Base-by-base conservation (phyloP, 1,140 invertebrate species). In the Drosophila quadrilineata region DNA sequence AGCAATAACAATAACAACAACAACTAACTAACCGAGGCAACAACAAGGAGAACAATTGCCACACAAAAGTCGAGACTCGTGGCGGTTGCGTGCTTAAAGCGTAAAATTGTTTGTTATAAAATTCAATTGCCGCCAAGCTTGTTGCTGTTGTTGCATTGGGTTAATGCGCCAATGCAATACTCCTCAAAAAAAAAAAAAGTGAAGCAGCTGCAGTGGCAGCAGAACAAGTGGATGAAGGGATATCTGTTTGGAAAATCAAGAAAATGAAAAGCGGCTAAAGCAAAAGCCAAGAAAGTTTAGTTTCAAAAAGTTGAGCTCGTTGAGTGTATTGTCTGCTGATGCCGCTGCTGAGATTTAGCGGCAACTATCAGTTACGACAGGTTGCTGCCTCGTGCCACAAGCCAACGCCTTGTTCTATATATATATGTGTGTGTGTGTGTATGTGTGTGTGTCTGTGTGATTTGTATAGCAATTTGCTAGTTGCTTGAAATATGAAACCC, bases 71-170 rank as follows among this genome's bases (percentile, higher is more conserved):
- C 33, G 52, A 60, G 56, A 65, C 50, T 70, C 59, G 75, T 73
- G 48, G 58, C 38, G 26, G 41, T 52, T 53, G 58, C 58, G 77
- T 77, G 73, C 77, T 82, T 82, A 79, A 84, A 84, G 79, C 77
- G 77, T 84, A 85, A 84, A 84, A 84, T 84, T 85, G 77, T 84
- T 84, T 82, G 77, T 82, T 82, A 82, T 82, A 82, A 82, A 82
- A 82, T 82, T 82, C 77, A 82, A 82, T 82, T 82, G 77, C 65
- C 48, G 52, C 49, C 62, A 48, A 40, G 31, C 50, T 48, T 52
- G 33, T 46, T 41, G 28, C 28, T 56, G 48, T 21, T 56, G 24
- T 16, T 49, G 31, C 17, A 21, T 45, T 62, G 46, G 24, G 57
- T 36, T 59, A 76, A 67, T 67, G 64, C 64, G 77, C 59, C 75